Percentiles rank a stretch among this genome's conserved stretches.
Conservation (phyloP, 2,797 vertebrate genomes). For the Hippopotamyrus pictus region DNA sequence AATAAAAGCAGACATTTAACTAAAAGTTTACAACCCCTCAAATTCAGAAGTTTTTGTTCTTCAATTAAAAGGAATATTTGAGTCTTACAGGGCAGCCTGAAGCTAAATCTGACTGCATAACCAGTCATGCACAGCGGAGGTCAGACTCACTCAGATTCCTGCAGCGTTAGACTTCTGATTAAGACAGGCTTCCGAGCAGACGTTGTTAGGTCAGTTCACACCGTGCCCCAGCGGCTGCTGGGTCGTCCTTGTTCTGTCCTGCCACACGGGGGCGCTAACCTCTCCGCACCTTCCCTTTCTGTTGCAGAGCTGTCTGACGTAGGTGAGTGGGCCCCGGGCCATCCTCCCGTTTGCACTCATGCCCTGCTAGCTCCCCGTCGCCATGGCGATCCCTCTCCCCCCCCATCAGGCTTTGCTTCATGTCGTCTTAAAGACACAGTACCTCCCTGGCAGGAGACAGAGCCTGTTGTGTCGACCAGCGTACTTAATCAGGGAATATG, state of each 20-base stretch:
- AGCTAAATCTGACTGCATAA: background rate
- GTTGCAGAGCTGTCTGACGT: slow-evolving; percentile 70
- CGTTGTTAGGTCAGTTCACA: background rate
- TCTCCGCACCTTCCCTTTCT: slow-evolving; percentile 55
- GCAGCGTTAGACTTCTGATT: background rate
- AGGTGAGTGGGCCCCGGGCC: slow-evolving; percentile 58
- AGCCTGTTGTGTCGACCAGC: no score
- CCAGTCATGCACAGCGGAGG: background rate
- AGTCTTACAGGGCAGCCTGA: background rate
- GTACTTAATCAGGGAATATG: background rate
- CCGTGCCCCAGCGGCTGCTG: slow-evolving; percentile 7
- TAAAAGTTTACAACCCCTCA: background rate
- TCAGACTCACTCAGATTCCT: background rate
- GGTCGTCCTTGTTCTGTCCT: slow-evolving; percentile 27
- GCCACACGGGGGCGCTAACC: slow-evolving; percentile 36
- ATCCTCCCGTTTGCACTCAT: background rate
- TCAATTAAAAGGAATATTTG: background rate
- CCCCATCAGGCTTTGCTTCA: background rate
- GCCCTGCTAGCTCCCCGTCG: background rate
- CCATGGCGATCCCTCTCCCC: background rate
- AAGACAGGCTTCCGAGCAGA: background rate
- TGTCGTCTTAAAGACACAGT: slow-evolving; percentile 6
- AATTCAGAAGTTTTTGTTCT: background rate
- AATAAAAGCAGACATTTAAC: background rate
- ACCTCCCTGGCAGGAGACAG: background rate